Conservation (phyloP, 2,113 vertebrate species). For the Acanthisitta chloris region DNA sequence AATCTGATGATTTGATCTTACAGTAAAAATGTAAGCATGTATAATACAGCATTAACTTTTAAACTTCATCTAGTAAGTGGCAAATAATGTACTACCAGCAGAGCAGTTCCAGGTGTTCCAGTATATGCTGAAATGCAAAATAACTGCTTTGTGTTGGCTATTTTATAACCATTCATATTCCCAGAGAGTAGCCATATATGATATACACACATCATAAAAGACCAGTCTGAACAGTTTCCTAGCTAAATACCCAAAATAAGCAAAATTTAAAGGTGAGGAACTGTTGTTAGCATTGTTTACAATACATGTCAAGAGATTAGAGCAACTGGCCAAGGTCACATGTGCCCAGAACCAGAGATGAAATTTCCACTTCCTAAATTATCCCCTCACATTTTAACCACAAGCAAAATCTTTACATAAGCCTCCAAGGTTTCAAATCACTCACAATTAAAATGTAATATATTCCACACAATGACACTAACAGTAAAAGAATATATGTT, state of each 20-base stretch:
- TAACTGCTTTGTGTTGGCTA: background rate
- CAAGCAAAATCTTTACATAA: background rate
- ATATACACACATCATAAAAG: background rate
- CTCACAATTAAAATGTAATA: background rate
- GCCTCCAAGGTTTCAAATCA: background rate
- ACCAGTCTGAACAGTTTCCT: background rate
- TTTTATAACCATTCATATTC: background rate
- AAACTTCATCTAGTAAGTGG: background rate
- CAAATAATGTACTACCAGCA: background rate
- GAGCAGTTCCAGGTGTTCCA: background rate
- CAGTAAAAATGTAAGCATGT: background rate
- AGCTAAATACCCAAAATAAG: background rate
- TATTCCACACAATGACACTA: background rate
- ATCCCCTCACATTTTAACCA: background rate
- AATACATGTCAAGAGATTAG: background rate
- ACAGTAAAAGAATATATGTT: background rate
- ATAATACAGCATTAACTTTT: background rate
- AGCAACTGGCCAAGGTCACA: background rate
- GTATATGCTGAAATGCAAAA: background rate
- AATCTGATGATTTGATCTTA: background rate
- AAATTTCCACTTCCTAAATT: background rate
- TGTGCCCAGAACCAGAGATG: fast-evolving
- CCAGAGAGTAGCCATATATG: background rate
- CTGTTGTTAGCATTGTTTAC: background rate
- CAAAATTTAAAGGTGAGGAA: background rate